These are phyloP conservation scores for Agapetus fuscipes DNA, from an alignment of 2,888 invertebrate genomes.

Conservation along the genomic window DNA sequence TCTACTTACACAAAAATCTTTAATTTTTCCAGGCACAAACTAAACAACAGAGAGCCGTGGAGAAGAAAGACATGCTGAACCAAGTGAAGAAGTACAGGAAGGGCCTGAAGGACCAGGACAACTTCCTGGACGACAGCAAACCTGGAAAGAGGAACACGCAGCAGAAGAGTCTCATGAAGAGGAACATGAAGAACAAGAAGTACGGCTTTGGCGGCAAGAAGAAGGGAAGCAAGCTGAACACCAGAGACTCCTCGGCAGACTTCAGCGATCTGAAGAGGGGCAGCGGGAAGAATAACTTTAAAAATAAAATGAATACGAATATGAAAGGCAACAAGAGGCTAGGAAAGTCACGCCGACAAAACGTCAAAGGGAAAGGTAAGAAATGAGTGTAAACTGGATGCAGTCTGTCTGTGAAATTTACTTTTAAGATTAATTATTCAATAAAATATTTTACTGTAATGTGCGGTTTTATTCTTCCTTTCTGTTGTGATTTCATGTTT, in stretches of 20 bases:
- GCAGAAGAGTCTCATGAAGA: slow-evolving; percentile 37
- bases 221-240: slow-evolving; percentile 79
- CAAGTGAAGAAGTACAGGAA: slow-evolving; percentile 90
- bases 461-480: too few species aligned
- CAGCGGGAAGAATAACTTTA: slow-evolving; percentile 27
- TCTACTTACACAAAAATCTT: too few species aligned
- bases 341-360: slow-evolving; percentile 43
- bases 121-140: slow-evolving; percentile 65
- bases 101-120: slow-evolving; percentile 68
- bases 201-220: slow-evolving; percentile 97
- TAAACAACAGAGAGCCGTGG: slow-evolving; percentile 73
- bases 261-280: slow-evolving; percentile 49
- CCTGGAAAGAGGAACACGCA: slow-evolving; percentile 32
- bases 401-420: too few species aligned
- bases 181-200: slow-evolving; percentile 68
- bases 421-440: too few species aligned
- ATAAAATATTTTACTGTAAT: too few species aligned
- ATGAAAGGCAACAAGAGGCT: slow-evolving; percentile 41
- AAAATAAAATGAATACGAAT: slow-evolving; percentile 35
- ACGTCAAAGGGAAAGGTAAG: slow-evolving; percentile 12
- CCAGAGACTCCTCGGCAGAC: slow-evolving; percentile 65
- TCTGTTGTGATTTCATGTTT: too few species aligned
- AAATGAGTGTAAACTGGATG: too few species aligned
- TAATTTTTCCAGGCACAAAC: slow-evolving; percentile 57
- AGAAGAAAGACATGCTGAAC: slow-evolving; percentile 85